Base-by-base conservation (phyloP, 2,888 invertebrate genomes). In the Noctuana brunneofusca region DNA sequence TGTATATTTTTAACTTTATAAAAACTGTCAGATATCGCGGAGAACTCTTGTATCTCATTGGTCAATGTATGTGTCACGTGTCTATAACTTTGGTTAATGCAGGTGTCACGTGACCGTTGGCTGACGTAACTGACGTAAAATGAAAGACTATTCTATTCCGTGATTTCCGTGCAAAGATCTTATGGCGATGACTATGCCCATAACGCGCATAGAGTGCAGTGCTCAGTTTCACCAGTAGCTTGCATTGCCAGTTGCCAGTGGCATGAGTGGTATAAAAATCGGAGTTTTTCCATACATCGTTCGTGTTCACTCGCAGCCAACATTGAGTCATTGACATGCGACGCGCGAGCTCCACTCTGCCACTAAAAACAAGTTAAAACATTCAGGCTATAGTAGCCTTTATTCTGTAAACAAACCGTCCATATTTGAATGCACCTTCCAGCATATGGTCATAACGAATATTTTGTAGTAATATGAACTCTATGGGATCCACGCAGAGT, bases 281-380 rank as follows among this genome's bases (percentile, higher is more conserved):
- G 59, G 64, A 69, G 64, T 74, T 72, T 70, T 73, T 74, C 68
- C 70, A 69, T 71, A 24, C 46, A 41, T 35, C 58, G 50, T 68
- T 68, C 65, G 53, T 66, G 68, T 66, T 65, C 71, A 70, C 69
- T 69, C 69, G 69, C 48, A 68, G 58, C 66, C 63, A 60, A 55
- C 67, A 66, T 69, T 73, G 69, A 75, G 74, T 75, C 75, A 74
- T 71, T 75, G 75, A 75, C 74, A 74, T 74, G 71, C 75, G 71
- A 72, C 68, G 71, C 68, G 72, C 69, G 68, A 66, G 68, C 63
- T 63, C 70, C 60, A 59, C 63, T 69, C 66, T 53, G 62, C 57
- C 64, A 70, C 68, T 70, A 74, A 73, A 69, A 68, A 64, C 65
- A 66, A 66, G 66, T 67, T 48, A 30, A 58, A 49, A 49, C 49